Conservation (phyloP, 2,888 invertebrate species). For the Fabriciana adippe region DNA sequence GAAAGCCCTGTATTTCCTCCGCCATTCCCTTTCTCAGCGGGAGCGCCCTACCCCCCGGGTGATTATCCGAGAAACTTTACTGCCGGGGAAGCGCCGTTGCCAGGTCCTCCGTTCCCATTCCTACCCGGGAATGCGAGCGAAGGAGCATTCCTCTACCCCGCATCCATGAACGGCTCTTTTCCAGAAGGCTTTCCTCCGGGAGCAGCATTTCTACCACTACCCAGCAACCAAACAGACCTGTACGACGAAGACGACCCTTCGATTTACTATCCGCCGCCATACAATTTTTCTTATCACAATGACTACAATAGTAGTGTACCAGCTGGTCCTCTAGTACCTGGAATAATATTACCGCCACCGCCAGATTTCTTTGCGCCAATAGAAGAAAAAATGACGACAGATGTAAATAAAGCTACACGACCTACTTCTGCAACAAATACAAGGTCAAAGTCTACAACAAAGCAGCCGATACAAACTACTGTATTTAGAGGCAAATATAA, state of each 20-base stretch:
- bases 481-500: constrained; percentile 67
- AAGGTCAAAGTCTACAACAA: constrained; percentile 63
- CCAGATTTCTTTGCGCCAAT: constrained; percentile 92
- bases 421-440: constrained; percentile 55
- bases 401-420: constrained; percentile 57
- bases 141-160: constrained; percentile 79
- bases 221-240: constrained; percentile 88
- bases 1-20: constrained; percentile 77
- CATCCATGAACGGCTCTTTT: constrained; percentile 82
- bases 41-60: constrained; percentile 80
- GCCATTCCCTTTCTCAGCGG: constrained; percentile 83
- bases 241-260: constrained; percentile 96
- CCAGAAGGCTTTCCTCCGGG: constrained; percentile 81
- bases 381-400: constrained; percentile 76
- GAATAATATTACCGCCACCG: constrained; percentile 93
- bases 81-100: constrained; percentile 85
- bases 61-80: constrained; percentile 85
- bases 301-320: constrained; percentile 90
- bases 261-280: constrained; percentile 94
- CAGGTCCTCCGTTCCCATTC: constrained; percentile 85
- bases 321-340: constrained; percentile 93
- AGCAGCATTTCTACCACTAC: constrained; percentile 84
- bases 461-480: constrained; percentile 59
- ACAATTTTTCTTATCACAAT: constrained; percentile 91
- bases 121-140: constrained; percentile 82